A percentile compares a stretch with the other conserved stretches of the same genome.
phyloP scores from a whole-genome alignment of 2,113 vertebrate genomes.

The Tragulus kanchil region DNA sequence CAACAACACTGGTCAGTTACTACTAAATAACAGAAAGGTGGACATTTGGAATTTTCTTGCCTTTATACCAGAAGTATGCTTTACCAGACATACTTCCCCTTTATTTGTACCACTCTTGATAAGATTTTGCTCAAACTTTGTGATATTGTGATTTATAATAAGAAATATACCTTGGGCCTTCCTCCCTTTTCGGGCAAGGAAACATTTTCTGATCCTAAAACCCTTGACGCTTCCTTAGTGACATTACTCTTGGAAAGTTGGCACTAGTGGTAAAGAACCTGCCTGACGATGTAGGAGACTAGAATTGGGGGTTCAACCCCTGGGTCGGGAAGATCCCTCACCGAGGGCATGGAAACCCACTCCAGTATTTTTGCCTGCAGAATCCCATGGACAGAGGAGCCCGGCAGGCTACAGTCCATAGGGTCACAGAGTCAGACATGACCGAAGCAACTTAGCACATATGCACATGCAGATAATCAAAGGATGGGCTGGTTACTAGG shows the following conservation, averaged over 20 bases:
- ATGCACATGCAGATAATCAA: background rate
- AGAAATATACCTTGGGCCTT: background rate
- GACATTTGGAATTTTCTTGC: background rate
- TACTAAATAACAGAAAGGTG: background rate
- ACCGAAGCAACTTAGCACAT: fast-evolving
- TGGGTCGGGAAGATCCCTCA: background rate
- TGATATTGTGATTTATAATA: background rate
- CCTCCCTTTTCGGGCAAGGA: background rate
- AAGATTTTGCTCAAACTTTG: background rate
- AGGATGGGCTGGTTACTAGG: background rate
- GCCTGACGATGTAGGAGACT: background rate
- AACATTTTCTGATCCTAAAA: background rate
- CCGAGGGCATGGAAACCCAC: background rate
- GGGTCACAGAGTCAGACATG: background rate
- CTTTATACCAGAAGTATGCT: background rate
- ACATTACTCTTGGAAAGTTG: background rate
- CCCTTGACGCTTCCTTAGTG: background rate
- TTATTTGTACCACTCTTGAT: background rate
- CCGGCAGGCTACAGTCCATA: background rate
- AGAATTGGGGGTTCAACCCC: background rate
- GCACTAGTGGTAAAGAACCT: background rate
- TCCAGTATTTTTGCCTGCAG: background rate
- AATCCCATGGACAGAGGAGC: background rate
- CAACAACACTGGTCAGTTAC: background rate
- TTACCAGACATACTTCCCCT: background rate